Conservation (phyloP, 1,140 invertebrate genomes). For the Eriocheir sinensis region DNA sequence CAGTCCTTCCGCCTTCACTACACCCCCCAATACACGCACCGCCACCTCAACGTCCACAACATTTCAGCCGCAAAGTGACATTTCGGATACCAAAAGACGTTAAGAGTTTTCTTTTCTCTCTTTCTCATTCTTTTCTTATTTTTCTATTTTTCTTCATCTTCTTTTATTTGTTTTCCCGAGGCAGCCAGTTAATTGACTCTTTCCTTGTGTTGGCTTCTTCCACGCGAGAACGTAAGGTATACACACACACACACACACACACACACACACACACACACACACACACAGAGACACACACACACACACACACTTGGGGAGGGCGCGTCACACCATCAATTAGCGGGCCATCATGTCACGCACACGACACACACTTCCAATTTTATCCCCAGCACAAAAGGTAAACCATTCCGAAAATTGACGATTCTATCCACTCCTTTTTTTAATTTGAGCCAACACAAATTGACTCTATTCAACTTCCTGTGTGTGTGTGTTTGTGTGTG, state of each 20-base stretch:
- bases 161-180: not conserved
- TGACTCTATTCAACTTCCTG: slow-evolving; percentile 21
- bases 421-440: slow-evolving; percentile 16
- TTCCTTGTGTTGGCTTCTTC: no score
- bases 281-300: not conserved
- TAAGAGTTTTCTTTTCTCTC: not conserved
- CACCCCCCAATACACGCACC: not conserved
- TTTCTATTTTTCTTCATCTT: not conserved
- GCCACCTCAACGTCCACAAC: no score
- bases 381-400: not conserved
- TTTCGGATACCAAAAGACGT: not conserved
- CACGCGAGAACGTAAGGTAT: not conserved
- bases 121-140: not conserved
- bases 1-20: not conserved
- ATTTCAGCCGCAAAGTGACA: not conserved
- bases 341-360: not conserved
- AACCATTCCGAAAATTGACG: slow-evolving; percentile 3
- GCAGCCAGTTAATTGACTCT: no score
- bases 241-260: slow-evolving; percentile 1
- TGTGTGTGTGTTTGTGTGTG: not conserved
- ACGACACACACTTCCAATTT: not conserved
- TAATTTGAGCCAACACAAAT: not conserved
- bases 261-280: slow-evolving; percentile 14
- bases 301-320: not conserved
- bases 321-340: not conserved